Evolutionary conservation across 2,888 invertebrate species (phyloP).

Genomic region (Liodrosophila aerea): DNA sequence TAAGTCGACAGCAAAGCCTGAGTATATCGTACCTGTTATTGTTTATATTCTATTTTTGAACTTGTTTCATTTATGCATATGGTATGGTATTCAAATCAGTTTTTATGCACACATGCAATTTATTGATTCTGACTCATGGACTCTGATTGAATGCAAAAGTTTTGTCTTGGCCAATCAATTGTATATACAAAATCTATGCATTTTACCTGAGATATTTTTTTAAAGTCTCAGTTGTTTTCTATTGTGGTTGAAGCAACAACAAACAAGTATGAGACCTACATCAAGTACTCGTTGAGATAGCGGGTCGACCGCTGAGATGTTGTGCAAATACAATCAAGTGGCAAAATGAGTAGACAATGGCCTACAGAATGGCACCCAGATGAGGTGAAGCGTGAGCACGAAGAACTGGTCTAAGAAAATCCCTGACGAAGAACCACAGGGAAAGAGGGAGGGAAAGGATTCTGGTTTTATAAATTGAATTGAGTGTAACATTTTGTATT

Average conservation of each 20-base stretch:
- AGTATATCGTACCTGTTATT: too few species aligned
- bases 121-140: neutral
- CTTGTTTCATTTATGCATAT: too few species aligned
- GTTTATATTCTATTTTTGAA: too few species aligned
- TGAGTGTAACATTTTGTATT: slow-evolving; percentile 54
- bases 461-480: slow-evolving; percentile 46
- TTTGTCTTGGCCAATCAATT: neutral
- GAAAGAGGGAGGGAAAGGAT: neutral
- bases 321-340: slow-evolving; percentile 48
- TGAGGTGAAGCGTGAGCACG: neutral
- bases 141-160: slow-evolving; percentile 38
- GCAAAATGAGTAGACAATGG: slow-evolving; percentile 60
- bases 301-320: slow-evolving; percentile 15
- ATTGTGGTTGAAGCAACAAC: neutral
- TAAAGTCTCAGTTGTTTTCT: too few species aligned
- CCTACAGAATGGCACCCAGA: neutral
- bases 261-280: slow-evolving; percentile 4
- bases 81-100: too few species aligned
- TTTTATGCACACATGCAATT: too few species aligned
- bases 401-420: neutral
- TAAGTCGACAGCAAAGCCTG: too few species aligned
- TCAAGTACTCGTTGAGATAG: slow-evolving; percentile 2
- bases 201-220: slow-evolving; percentile 15
- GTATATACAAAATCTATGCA: neutral
- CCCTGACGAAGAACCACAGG: neutral